A percentile compares a stretch with the other conserved stretches of the same genome.
Evolutionary conservation across 2,113 vertebrate species (phyloP).

Genomic region (chimpanzee (Pan troglodytes)): DNA sequence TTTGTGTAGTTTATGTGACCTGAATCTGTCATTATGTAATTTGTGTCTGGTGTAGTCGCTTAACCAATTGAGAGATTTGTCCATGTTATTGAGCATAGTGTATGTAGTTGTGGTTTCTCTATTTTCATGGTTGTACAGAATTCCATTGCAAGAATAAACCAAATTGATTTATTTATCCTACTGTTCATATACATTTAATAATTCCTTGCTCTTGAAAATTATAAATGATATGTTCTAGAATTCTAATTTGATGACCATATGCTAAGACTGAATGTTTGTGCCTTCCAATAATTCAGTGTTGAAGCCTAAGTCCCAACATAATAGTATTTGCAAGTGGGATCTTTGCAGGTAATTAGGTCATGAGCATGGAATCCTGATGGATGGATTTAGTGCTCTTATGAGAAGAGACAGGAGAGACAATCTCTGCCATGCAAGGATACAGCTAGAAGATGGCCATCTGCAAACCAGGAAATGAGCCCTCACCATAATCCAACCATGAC

Average conservation of each 20-base stretch:
- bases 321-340: neutral
- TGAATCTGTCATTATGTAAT: neutral
- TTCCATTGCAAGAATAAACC: neutral
- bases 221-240: neutral
- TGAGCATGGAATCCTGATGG: too few species aligned
- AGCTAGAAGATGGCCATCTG: neutral
- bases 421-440: neutral
- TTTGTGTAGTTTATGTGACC: neutral
- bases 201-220: neutral
- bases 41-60: neutral
- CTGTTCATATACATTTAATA: neutral
- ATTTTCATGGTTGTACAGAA: neutral
- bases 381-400: neutral
- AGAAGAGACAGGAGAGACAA: neutral
- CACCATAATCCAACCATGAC: neutral
- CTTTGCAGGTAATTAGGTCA: neutral
- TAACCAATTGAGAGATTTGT: neutral
- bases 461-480: neutral
- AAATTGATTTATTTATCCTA: neutral
- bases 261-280: neutral
- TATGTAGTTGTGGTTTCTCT: neutral
- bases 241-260: neutral
- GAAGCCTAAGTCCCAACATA: neutral
- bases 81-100: neutral
- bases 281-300: neutral